Evolutionary conservation across 2,888 invertebrate genomes (phyloP).

Genomic region (Mongoloraphidia duomilia): DNA sequence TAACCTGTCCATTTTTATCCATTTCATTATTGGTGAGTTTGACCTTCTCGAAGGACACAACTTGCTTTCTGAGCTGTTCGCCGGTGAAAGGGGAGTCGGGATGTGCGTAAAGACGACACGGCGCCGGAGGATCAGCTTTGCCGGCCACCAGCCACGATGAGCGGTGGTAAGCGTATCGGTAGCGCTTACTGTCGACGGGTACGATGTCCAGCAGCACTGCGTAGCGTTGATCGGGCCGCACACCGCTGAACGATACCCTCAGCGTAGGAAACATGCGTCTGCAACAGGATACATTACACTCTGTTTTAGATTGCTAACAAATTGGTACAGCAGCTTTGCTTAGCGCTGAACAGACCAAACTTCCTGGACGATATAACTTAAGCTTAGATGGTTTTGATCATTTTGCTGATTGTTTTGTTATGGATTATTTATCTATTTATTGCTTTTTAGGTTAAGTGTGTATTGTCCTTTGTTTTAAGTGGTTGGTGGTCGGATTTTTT

Average conservation of each 20-base stretch:
- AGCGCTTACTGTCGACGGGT: slow-evolving; percentile 64
- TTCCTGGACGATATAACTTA: background rate
- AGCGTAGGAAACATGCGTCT: slow-evolving; percentile 76
- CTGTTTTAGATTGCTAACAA: slow-evolving; percentile 19
- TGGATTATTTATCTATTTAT: no score
- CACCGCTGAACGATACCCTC: slow-evolving; percentile 55
- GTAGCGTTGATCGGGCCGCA: slow-evolving; percentile 50
- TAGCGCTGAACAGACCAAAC: background rate
- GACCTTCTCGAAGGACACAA: slow-evolving; percentile 71
- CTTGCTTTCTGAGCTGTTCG: slow-evolving; percentile 61
- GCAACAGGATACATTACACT: slow-evolving; percentile 23
- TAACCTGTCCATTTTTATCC: slow-evolving; percentile 62
- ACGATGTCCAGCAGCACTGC: slow-evolving; percentile 67
- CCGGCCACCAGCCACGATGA: slow-evolving; percentile 73
- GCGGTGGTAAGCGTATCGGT: slow-evolving; percentile 70
- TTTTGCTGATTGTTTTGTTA: no score
- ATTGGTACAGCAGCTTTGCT: slow-evolving; percentile 16
- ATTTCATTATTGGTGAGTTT: slow-evolving; percentile 75
- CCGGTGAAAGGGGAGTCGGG: slow-evolving; percentile 71
- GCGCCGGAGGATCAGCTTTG: slow-evolving; percentile 64
- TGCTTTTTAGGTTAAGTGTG: no score
- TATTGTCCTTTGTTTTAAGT: no score
- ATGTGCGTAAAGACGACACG: slow-evolving; percentile 57
- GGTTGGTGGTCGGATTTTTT: no score
- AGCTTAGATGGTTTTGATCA: background rate